Evolutionary conservation across 2,797 vertebrate species (phyloP).

Genomic region (Ctenochaetus hawaiiensis): DNA sequence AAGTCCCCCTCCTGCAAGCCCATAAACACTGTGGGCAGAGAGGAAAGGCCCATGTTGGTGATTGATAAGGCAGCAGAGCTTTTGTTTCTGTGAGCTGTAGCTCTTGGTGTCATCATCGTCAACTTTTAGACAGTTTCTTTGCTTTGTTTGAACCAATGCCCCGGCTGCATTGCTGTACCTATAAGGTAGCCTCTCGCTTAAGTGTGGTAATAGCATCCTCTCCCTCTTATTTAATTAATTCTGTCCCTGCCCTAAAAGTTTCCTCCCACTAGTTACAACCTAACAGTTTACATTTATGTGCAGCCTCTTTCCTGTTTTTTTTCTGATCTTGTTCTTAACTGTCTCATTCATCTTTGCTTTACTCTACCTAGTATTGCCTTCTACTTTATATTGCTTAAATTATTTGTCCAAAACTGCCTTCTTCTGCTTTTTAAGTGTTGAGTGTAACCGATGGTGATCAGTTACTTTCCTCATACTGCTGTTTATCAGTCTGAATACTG

Average conservation of each 20-base stretch:
- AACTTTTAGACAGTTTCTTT: conserved; percentile 23
- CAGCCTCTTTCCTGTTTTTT: not conserved
- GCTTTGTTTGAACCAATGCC: conserved; percentile 46
- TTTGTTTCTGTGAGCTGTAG: conserved; percentile 3
- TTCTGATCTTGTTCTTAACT: not conserved
- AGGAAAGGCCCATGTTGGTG: conserved; percentile 9
- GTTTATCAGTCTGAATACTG: conserved; percentile 3
- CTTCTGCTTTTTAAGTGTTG: conserved; percentile 21
- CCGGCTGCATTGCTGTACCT: conserved; percentile 26
- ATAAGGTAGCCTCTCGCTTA: conserved; percentile 23
- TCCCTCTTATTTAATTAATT: conserved; percentile 16
- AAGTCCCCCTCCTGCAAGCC: conserved; percentile 17
- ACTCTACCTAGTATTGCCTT: not conserved
- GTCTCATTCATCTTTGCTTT: conserved; percentile 10
- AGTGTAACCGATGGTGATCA: not conserved
- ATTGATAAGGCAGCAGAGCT: not conserved
- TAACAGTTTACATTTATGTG: not conserved
- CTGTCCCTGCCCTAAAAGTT: conserved; percentile 4
- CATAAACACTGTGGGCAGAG: conserved; percentile 30
- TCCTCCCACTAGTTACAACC: conserved; percentile 2
- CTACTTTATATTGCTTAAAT: conserved; percentile 2
- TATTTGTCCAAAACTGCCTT: conserved; percentile 4
- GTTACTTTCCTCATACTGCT: not conserved
- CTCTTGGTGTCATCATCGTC: conserved; percentile 8
- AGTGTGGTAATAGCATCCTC: conserved; percentile 45